These are phyloP conservation scores for Metopia argyrocephala DNA, from an alignment of 2,888 invertebrate genomes.

Conservation along the genomic window DNA sequence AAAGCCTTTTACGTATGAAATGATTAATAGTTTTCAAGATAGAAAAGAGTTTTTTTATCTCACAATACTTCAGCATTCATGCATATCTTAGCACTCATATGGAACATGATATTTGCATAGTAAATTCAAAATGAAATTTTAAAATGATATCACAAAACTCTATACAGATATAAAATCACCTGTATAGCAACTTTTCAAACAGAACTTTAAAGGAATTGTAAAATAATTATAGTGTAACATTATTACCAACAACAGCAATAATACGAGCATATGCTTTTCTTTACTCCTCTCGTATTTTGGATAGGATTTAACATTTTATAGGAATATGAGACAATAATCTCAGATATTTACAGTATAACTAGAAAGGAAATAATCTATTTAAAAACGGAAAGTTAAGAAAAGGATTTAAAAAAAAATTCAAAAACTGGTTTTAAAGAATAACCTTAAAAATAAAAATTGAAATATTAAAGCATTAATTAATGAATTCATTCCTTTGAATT, in stretches of 20 bases:
- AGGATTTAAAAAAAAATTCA: too few relatives aligned
- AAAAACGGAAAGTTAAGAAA: too few relatives aligned
- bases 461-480: too few relatives aligned
- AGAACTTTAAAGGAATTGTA: background rate
- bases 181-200: constrained; percentile 11
- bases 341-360: too few relatives aligned
- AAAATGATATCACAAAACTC: background rate
- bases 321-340: too few relatives aligned
- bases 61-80: constrained; percentile 12
- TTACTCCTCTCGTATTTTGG: too few relatives aligned
- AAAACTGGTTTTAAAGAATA: too few relatives aligned
- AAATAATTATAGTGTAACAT: background rate
- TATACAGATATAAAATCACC: constrained; percentile 41
- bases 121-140: constrained; percentile 34
- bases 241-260: too few relatives aligned
- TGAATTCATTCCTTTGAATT: background rate
- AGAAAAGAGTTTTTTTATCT: background rate
- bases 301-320: too few relatives aligned
- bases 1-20: constrained; percentile 22
- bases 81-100: constrained; percentile 19
- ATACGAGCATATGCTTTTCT: too few relatives aligned
- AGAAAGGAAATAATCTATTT: too few relatives aligned
- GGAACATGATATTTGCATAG: constrained; percentile 50
- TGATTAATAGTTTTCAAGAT: constrained; percentile 58
- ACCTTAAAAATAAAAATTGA: too few relatives aligned